Base-by-base conservation (phyloP, 2,113 vertebrate species). In the Gymnorhina tibicen region DNA sequence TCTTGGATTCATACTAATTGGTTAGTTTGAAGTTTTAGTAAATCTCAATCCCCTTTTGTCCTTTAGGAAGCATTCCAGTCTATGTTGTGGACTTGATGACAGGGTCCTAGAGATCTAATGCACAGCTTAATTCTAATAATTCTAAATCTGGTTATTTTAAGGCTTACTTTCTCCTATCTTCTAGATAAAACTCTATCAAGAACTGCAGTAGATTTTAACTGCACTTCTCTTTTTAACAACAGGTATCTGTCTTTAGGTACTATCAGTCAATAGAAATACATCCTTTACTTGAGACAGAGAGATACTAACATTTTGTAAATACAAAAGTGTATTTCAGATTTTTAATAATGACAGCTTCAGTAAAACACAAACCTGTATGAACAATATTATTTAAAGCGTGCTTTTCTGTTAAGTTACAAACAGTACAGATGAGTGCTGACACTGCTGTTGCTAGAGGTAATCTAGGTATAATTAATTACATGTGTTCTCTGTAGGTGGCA, bases 1-100 rank as follows among this genome's bases (percentile, higher is more conserved):
- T 74, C 97, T 99, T 97, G 99, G 98, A 95, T 99, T 99, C 98
- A 99, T 99, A 97, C 97, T 99, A 85, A 99, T 99, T 67, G 99
- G 99, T 99, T 98, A 91, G 98, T 98, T 86, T 73, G 13, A 80
- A 80, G 50, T 74, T 52, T 41, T 17, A 49, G n/a, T 87, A 62
- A 66, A 55, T 74, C 5, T 93, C 44, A 73, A 4, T 87, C 32
- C 41, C 7, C 3, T 78, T 87, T 77, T 85, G 26, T 78, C 16
- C 14, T 66, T 53, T 41, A 49, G 18, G 44, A 91, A 52, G 10
- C 18, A 33, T 74, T 83, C 7, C 41, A 4, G 2, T 63, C 39
- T 3, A 5, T 73, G 10, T 35, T 27, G 23, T 39, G 26, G 22
- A 16, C 42, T 67, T n/a, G 30, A 28, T 74, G 39, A n/a, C n/a